phyloP scores from a whole-genome alignment of 2,888 invertebrate genomes.

The Apotomis capreana region DNA sequence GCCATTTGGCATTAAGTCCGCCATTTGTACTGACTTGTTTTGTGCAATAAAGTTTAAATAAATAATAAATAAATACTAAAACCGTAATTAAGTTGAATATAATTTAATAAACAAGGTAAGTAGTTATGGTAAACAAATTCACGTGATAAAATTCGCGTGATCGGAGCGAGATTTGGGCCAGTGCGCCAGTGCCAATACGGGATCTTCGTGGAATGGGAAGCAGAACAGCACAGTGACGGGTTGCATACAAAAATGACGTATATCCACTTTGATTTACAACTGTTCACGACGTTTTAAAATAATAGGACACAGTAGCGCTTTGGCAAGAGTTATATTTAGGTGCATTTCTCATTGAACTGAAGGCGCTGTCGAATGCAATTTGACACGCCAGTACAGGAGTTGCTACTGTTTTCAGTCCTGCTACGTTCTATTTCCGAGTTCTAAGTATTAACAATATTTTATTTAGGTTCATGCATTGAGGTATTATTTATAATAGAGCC shows the following conservation, averaged over 20 bases:
- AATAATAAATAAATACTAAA: too few species aligned
- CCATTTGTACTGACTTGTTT: too few species aligned
- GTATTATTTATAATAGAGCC: too few species aligned
- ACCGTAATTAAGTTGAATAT: background rate
- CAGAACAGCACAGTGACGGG: constrained; percentile 4
- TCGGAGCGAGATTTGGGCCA: constrained; percentile 26
- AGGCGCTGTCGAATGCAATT: constrained; percentile 44
- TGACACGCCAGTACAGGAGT: constrained; percentile 43
- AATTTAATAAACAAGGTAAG: constrained; percentile 10
- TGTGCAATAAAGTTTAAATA: too few species aligned
- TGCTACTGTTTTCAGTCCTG: background rate
- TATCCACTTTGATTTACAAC: background rate
- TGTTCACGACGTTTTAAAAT: background rate
- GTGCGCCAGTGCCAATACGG: constrained; percentile 12
- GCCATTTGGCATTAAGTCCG: too few species aligned
- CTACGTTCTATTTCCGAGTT: background rate
- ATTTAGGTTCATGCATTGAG: too few species aligned
- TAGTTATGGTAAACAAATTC: constrained; percentile 24
- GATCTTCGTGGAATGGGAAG: constrained; percentile 24
- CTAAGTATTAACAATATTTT: background rate
- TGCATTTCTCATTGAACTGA: constrained; percentile 61
- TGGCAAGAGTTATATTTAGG: constrained; percentile 58
- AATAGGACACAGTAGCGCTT: constrained; percentile 3
- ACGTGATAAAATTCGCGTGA: constrained; percentile 45
- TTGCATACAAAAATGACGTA: background rate